Evolutionary conservation across 2,888 invertebrate genomes (phyloP).

Genomic region (Terebella lapidaria): DNA sequence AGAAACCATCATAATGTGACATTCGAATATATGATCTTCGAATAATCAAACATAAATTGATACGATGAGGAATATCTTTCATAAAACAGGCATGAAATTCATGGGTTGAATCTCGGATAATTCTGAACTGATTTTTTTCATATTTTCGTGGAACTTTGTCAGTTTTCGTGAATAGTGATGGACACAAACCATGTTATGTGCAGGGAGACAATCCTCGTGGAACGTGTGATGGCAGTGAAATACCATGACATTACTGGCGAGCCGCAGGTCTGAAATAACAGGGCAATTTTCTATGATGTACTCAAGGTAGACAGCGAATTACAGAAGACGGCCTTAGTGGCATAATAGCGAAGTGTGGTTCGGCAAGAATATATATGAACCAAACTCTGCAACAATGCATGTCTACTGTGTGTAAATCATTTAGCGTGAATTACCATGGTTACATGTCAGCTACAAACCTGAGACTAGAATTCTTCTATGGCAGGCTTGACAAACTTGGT

Average conservation of each 20-base stretch:
- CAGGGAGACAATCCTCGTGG: conserved; percentile 76
- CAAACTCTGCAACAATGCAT: too few relatives aligned
- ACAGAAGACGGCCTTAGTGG: not conserved
- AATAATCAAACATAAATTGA: not conserved
- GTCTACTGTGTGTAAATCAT: too few relatives aligned
- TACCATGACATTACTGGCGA: conserved; percentile 68
- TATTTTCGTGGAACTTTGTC: too few relatives aligned
- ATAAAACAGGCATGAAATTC: not conserved
- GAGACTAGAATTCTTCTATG: conserved; percentile 8
- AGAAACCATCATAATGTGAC: conserved; percentile 25
- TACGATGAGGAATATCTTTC: not conserved
- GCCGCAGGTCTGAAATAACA: conserved; percentile 60
- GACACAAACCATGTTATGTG: conserved; percentile 35
- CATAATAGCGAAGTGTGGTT: too few relatives aligned
- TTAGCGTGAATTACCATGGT: not conserved
- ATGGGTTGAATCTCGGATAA: too few relatives aligned
- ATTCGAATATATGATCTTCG: not conserved
- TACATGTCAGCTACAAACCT: conserved; percentile 4
- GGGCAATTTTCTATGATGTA: too few relatives aligned
- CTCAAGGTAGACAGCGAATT: not conserved
- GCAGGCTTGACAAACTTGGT: conserved; percentile 11
- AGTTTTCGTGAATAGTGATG: too few relatives aligned
- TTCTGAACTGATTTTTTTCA: too few relatives aligned
- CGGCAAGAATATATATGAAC: too few relatives aligned
- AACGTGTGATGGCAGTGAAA: conserved; percentile 88